Evolutionary conservation across 2,113 vertebrate species (phyloP).

Genomic region (Speoplatyrhinus poulsoni): DNA sequence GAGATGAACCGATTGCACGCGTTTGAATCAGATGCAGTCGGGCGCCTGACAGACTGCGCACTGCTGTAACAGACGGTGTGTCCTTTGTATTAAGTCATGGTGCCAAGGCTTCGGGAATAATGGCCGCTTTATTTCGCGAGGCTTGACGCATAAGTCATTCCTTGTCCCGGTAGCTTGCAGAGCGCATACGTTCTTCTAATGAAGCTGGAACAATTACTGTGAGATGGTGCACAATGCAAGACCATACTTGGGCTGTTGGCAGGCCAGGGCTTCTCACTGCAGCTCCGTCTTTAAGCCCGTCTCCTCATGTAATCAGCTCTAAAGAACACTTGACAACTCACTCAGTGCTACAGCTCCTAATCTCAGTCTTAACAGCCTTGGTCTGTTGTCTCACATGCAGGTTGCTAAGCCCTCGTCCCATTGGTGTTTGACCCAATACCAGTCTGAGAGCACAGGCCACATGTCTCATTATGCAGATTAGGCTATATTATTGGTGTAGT

Average conservation of each 20-base stretch:
- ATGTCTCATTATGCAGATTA: neutral
- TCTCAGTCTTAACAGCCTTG: neutral
- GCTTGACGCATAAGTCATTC: conserved; percentile 44
- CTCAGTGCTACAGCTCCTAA: neutral
- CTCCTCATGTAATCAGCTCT: conserved; percentile 5
- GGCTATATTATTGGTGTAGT: neutral
- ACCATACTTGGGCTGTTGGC: neutral
- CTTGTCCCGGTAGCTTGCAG: conserved; percentile 29
- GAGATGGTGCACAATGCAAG: neutral
- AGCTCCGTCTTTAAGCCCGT: neutral
- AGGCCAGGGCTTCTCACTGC: neutral
- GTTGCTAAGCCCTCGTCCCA: neutral
- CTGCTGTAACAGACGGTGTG: conserved; percentile 31
- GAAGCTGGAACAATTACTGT: conserved; percentile 18
- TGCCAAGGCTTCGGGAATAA: conserved; percentile 44
- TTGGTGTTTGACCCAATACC: neutral
- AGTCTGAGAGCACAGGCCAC: neutral
- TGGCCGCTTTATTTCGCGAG: conserved; percentile 35
- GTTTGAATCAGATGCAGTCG: conserved; percentile 40
- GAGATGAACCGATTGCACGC: neutral
- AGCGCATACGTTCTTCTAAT: conserved; percentile 39
- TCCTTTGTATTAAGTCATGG: conserved; percentile 34
- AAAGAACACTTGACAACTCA: neutral
- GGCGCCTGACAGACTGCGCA: neutral
- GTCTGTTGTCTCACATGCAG: neutral